A percentile compares a stretch with the other conserved stretches of the same genome.
Evolutionary conservation across 2,888 invertebrate genomes (phyloP).

Genomic region (Gastrophysa polygoni): DNA sequence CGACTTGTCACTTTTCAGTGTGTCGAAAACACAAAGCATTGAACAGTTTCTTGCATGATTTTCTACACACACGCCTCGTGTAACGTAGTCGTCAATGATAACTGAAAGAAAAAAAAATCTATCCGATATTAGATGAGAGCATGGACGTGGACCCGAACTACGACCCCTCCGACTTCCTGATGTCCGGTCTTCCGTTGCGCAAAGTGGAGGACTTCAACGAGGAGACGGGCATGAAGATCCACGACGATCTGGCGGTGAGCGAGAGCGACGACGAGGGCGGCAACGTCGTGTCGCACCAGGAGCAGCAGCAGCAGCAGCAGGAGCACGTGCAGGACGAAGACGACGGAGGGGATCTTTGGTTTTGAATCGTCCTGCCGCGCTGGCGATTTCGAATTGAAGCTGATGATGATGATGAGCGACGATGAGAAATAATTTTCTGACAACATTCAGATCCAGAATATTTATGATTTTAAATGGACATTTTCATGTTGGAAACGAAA

Average conservation of each 20-base stretch:
- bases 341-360: constrained; percentile 65
- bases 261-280: constrained; percentile 73
- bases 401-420: too few relatives aligned
- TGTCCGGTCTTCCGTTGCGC: constrained; percentile 58
- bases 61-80: too few relatives aligned
- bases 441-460: too few relatives aligned
- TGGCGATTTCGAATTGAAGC: too few relatives aligned
- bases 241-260: constrained; percentile 77
- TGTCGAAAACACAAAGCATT: too few relatives aligned
- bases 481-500: too few relatives aligned
- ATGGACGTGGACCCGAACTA: constrained; percentile 82
- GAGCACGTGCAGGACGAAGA: constrained; percentile 55
- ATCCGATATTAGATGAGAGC: constrained; percentile 65
- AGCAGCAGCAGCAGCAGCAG: constrained; percentile 35
- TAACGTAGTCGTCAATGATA: too few relatives aligned
- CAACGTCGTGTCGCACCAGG: constrained; percentile 36
- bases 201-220: constrained; percentile 49
- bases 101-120: too few relatives aligned
- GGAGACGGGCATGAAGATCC: constrained; percentile 65
- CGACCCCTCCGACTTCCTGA: constrained; percentile 84
- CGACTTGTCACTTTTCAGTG: too few relatives aligned
- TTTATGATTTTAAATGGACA: too few relatives aligned
- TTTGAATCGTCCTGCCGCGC: constrained; percentile 57
- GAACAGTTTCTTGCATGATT: too few relatives aligned
- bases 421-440: too few relatives aligned